A percentile compares a stretch with the other conserved stretches of the same genome.
Conservation (phyloP, 1,140 invertebrate genomes). For the Leptoteleia sp. region DNA sequence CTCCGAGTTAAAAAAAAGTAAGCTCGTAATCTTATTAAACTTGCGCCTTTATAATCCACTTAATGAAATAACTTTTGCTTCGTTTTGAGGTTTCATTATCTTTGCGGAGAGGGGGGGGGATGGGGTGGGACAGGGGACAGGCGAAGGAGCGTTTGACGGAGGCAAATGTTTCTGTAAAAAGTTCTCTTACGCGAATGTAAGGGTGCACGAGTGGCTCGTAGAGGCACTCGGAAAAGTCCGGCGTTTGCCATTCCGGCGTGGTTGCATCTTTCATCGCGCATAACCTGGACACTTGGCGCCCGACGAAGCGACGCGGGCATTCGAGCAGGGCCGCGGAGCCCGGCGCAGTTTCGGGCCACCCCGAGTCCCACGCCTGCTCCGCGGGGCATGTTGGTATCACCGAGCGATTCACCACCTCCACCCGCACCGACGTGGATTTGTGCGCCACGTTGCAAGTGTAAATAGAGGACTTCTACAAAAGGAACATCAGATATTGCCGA, state of each 20-base stretch:
- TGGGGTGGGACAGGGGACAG: too few species aligned
- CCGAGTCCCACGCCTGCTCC: constrained; percentile 79
- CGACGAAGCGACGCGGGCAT: constrained; percentile 82
- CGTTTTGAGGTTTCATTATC: constrained; percentile 47
- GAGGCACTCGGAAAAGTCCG: constrained; percentile 88
- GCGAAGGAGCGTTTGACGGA: constrained; percentile 64
- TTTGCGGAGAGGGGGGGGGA: too few species aligned
- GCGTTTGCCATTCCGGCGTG: constrained; percentile 86
- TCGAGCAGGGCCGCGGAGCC: constrained; percentile 83
- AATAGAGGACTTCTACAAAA: constrained; percentile 83
- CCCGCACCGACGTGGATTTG: constrained; percentile 82
- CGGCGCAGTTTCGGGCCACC: constrained; percentile 85
- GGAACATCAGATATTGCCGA: neutral
- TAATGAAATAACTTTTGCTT: constrained; percentile 50
- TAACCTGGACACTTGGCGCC: constrained; percentile 80
- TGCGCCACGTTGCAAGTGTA: constrained; percentile 84
- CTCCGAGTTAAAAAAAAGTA: too few species aligned
- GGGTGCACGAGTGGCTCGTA: constrained; percentile 84
- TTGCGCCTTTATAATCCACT: constrained; percentile 40
- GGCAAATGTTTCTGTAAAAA: constrained; percentile 26
- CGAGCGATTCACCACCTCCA: constrained; percentile 84
- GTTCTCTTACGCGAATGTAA: constrained; percentile 83
- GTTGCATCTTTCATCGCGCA: constrained; percentile 83
- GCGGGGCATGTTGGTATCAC: constrained; percentile 79
- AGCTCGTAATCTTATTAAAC: constrained; percentile 42